These are phyloP conservation scores for Argya squamiceps DNA, from an alignment of 2,797 vertebrate genomes.

Conservation along the genomic window DNA sequence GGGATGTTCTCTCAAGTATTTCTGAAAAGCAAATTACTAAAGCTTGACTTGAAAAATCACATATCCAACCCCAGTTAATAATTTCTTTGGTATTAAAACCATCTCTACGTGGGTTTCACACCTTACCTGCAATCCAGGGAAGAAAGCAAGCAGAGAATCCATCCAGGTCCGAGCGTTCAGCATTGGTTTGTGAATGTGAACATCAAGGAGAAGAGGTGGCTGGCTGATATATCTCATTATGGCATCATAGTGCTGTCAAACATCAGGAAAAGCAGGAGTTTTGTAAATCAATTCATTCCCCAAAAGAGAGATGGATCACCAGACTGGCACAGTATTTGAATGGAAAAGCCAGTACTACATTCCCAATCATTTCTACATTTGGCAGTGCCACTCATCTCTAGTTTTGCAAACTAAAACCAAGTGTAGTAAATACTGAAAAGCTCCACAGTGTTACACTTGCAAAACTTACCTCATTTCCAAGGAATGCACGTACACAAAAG, in stretches of 20 bases:
- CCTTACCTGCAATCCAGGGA: constrained; percentile 94
- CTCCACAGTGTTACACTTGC: background rate
- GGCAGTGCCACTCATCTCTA: background rate
- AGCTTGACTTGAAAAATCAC: background rate
- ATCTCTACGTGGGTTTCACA: background rate
- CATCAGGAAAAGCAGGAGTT: background rate
- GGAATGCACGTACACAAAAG: background rate
- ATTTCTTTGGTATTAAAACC: background rate
- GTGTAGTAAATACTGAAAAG: background rate
- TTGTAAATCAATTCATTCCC: background rate
- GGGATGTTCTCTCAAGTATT: background rate
- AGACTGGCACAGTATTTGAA: background rate
- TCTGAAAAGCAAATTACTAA: background rate
- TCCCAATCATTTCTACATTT: background rate
- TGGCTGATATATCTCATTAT: constrained; percentile 99
- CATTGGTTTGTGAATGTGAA: constrained; percentile 98
- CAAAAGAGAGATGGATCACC: background rate
- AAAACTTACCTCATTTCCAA: background rate
- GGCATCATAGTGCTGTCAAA: constrained; percentile 92
- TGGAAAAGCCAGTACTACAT: background rate
- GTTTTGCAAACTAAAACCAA: background rate
- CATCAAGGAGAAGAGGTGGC: constrained; percentile 93
- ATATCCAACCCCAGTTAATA: background rate
- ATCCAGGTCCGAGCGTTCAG: constrained; percentile 97
- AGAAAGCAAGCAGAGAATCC: constrained; percentile 97